These are phyloP conservation scores for Cherax destructor DNA, from an alignment of 1,140 invertebrate genomes.

Conservation along the genomic window DNA sequence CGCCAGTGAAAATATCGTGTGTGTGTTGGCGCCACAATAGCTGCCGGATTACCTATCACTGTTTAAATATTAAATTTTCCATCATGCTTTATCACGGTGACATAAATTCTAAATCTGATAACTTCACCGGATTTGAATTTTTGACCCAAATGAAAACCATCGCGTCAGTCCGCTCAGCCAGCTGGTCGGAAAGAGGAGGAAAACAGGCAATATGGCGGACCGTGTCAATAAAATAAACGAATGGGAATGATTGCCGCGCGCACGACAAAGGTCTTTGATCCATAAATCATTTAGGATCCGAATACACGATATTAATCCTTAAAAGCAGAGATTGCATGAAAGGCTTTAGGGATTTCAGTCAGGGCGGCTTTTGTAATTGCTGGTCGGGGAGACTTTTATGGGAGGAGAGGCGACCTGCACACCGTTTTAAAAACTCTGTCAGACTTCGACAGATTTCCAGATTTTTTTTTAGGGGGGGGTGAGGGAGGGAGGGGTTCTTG, in stretches of 20 bases:
- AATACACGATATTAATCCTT: conserved; percentile 61
- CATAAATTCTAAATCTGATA: conserved; percentile 68
- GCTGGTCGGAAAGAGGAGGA: background rate
- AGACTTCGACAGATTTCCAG: background rate
- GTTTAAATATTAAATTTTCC: conserved; percentile 68
- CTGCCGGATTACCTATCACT: conserved; percentile 57
- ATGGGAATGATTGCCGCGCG: background rate
- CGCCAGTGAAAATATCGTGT: conserved; percentile 30
- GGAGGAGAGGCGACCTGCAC: conserved; percentile 9
- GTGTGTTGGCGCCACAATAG: conserved; percentile 31
- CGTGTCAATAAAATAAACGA: conserved; percentile 5
- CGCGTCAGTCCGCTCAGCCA: background rate
- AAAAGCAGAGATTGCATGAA: conserved; percentile 54
- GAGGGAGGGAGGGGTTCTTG: too few species aligned
- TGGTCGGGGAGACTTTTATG: background rate
- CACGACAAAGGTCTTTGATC: conserved; percentile 42
- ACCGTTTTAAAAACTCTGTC: background rate
- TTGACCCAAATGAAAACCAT: conserved; percentile 43
- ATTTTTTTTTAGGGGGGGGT: background rate
- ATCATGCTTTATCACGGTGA: conserved; percentile 65
- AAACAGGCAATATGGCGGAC: background rate
- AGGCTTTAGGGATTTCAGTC: conserved; percentile 7
- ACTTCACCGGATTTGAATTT: conserved; percentile 65
- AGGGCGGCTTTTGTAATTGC: conserved; percentile 30
- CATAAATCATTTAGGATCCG: conserved; percentile 54